Evolutionary conservation across 1,140 invertebrate species (phyloP), one percentile per base, ranked within the genome.

Genomic region (Musca domestica): DNA sequence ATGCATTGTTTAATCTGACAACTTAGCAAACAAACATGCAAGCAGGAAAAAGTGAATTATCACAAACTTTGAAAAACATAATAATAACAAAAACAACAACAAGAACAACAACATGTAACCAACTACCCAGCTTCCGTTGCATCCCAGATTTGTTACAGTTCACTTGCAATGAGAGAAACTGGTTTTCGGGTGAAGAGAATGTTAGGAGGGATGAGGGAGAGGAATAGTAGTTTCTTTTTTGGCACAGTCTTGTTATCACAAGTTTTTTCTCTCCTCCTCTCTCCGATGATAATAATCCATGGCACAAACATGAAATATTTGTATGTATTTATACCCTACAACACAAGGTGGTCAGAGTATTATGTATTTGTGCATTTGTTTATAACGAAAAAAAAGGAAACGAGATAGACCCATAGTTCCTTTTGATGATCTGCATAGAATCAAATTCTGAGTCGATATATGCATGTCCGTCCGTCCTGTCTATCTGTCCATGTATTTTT

Each of bases 1-100:
- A 27, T 56, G 22, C 52, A 56, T 56, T 56, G 52, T 56, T 56
- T 56, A 27, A 56, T 22, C 52, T 56, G 23, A 56, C n/a, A 56
- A n/a, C 23, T 56, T 56, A 56, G 15, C 52, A 56, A 27, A 56
- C 19, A 23, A 56, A 56, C 23, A 56, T 27, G 15, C n/a, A 56
- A 25, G 25, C 23, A 56, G 23, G 25, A 25, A 56, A 27, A 56
- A 56, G 23, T 27, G n/a, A 49, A 20, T 49, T 49, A 23, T n/a
- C 25, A n/a, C 10, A 56, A 41, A 56, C 52, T 56, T 56, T 27
- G n/a, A n/a, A 56, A 56, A 56, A 56, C 23, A 56, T 27, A 56
- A 27, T n/a, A 56, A 56, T 27, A 56, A 27, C 52, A 56, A 56
- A 5, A 56, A 27, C 23, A 56, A 56, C 19, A 54, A 54, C 51